Percentiles rank a stretch among this genome's conserved stretches.
phyloP scores from a whole-genome alignment of 2,113 vertebrate species.

The Craseonycteris thonglongyai region DNA sequence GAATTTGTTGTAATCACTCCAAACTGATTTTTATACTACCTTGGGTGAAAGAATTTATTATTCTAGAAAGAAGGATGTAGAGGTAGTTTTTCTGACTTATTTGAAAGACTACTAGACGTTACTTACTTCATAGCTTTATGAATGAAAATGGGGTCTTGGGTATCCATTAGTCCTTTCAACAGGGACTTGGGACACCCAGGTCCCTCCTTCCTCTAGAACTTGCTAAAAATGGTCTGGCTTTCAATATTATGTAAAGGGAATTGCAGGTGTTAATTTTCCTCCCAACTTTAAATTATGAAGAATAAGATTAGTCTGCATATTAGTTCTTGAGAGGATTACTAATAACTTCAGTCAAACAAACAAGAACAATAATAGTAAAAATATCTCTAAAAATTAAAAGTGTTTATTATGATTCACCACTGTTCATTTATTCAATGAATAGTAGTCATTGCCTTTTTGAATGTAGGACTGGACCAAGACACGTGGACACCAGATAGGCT shows the following conservation, averaged over 20 bases:
- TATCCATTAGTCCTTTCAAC: not conserved
- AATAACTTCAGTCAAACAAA: not conserved
- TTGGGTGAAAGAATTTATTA: not conserved
- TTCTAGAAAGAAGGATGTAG: not conserved
- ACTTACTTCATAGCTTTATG: not conserved
- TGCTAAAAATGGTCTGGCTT: not conserved
- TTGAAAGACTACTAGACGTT: slow-evolving; percentile 5
- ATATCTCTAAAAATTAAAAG: not conserved
- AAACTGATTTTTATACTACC: not conserved
- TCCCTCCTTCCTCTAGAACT: not conserved
- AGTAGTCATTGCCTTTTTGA: no score
- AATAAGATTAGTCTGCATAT: not conserved
- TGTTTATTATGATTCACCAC: not conserved
- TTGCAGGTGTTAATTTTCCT: not conserved
- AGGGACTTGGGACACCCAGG: not conserved
- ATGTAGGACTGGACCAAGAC: not conserved
- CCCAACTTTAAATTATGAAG: not conserved
- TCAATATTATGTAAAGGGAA: not conserved
- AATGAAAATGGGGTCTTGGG: not conserved
- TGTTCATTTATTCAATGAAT: not conserved
- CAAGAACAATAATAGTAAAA: not conserved
- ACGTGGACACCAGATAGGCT: not conserved
- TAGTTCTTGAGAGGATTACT: not conserved
- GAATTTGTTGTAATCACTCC: not conserved
- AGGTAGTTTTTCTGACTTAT: not conserved